Evolutionary conservation across 2,888 invertebrate genomes (phyloP), one percentile per base, ranked within the genome.

Genomic region (Notodonta dromedarius): DNA sequence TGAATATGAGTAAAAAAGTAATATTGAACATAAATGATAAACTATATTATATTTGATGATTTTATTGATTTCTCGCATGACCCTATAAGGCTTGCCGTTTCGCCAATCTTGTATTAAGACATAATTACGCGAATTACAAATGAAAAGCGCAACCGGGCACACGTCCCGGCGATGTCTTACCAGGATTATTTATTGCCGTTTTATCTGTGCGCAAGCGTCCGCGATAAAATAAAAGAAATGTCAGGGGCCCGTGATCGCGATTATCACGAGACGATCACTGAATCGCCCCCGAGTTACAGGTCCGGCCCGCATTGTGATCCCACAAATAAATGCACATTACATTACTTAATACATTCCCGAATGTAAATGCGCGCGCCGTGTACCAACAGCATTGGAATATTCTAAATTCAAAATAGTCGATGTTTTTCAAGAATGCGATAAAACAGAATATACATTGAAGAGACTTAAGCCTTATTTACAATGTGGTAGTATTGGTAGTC

Each of bases 151-250:
- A 87, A 83, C 87, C 78, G 85, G 72, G 85, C 83, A 85, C 88
- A 88, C 88, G 87, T 86, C 86, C 82, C 80, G 78, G 74, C 82
- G 74, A 81, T 82, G 90, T 89, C 90, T 83, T 83, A 79, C 76
- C 82, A 62, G 76, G 83, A 90, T 91, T 91, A 92, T 92, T 93
- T 92, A 93, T 91, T 91, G 82, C 89, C 78, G 80, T 83, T 91
- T 92, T 91, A 91, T 92, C 90, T 90, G 82, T 83, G 82, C 72
- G 84, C 85, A 87, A 87, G 87, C 86, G 86, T 86, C 84, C 80
- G 86, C 83, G 90, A 91, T 91, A 90, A 91, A 91, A 91, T 90
- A 91, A 91, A 91, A 91, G 89, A 91, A 91, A 89, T 88, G 88
- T 90, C 91, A 87, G 86, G 77, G 77, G 76, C 81, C 87, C 85